Evolutionary conservation across 2,888 invertebrate genomes (phyloP), one percentile per base, ranked within the genome.

Genomic region (Chironomus riparius): DNA sequence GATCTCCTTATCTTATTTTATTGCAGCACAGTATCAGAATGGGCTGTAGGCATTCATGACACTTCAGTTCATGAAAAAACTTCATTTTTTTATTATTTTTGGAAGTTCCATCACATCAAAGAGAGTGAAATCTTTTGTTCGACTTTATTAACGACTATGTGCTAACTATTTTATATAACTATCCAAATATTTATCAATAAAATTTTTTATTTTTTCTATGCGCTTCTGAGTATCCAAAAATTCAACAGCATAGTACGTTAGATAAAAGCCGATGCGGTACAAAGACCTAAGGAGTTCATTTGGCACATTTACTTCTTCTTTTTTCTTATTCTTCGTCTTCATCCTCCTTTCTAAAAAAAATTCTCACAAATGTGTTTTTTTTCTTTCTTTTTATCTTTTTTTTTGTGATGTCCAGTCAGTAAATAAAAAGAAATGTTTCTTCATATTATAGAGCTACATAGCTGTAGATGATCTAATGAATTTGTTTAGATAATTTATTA

Each of bases 401-500:
- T n/a, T 15, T 15, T 56, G 56, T 56, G 12, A 5, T 18, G 18
- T 56, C 18, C 56, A 56, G 18, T 15, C 56, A 56, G 56, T 56
- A 56, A 56, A 56, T n/a, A 56, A 56, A 56, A 56, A 56, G 5
- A 38, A 56, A 65, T 24, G 3, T 56, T 15, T 15, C 15, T 18
- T 56, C 18, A 56, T 56, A 56, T 56, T 56, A 15, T 56, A 56
- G n/a, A n/a, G 56, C 18, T 38, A 38, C 38, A 38, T 38, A 21
- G 21, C 56, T 21, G 18, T 73, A 28, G 74, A 62, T 74, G 74
- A 73, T 61, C 74, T 62, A 61, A 73, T 61, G 72, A 73, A 73
- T 73, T 73, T 73, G 72, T 73, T 68, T 74, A 61, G 61, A 74
- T 68, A 74, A 74, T 74, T 74, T 74, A 74, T 74, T 65, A 48